Percentiles rank a stretch among this genome's conserved stretches.
These are phyloP conservation scores for Epinephelus malabaricus DNA, from an alignment of 2,797 vertebrate species.

Conservation along the genomic window DNA sequence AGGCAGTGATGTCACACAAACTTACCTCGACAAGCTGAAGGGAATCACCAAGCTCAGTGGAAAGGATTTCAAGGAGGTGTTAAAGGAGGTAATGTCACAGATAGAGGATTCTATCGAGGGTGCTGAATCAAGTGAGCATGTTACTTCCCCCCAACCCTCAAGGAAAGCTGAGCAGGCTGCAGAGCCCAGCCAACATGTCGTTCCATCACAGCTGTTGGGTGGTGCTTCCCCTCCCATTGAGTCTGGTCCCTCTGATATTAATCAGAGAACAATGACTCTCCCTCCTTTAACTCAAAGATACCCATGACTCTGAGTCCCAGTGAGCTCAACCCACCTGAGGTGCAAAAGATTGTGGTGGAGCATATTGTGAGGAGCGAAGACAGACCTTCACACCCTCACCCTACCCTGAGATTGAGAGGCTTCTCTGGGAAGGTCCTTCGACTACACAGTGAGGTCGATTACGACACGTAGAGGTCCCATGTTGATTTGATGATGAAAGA, in stretches of 20 bases:
- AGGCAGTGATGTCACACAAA: background rate
- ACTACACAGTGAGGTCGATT: background rate
- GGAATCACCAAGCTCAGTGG: slow-evolving; percentile 3
- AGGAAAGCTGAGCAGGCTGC: background rate
- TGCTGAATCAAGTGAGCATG: background rate
- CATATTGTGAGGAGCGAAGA: slow-evolving; percentile 2
- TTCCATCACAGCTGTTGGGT: too few relatives aligned
- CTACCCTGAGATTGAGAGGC: background rate
- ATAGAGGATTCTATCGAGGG: background rate
- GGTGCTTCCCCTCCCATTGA: background rate
- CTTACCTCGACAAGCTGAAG: background rate
- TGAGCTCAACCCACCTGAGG: slow-evolving; percentile 17
- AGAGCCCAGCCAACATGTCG: background rate
- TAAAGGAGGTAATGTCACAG: background rate
- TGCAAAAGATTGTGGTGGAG: slow-evolving; percentile 3
- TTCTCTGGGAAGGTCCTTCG: background rate
- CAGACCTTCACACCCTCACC: background rate
- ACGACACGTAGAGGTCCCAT: background rate
- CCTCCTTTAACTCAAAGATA: background rate
- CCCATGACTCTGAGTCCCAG: background rate
- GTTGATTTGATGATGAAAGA: slow-evolving; percentile 1
- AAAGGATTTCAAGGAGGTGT: background rate
- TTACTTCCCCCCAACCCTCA: background rate
- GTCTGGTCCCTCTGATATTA: background rate
- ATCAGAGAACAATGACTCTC: background rate